Base-by-base conservation (phyloP, 2,113 vertebrate genomes). In the Scatophagus argus region DNA sequence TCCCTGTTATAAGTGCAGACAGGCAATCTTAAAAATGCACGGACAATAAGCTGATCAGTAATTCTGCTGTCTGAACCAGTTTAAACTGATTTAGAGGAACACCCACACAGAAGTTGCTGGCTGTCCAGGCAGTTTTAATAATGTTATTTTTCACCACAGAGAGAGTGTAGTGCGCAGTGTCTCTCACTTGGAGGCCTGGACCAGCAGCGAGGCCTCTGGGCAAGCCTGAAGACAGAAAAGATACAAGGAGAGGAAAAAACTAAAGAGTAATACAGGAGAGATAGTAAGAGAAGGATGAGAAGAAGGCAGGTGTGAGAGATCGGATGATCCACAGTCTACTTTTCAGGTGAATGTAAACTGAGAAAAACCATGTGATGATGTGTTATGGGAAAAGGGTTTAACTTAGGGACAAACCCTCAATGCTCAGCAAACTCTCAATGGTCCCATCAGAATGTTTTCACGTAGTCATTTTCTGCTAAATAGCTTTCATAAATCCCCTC, bases 171-270 rank as follows among this genome's bases (percentile, higher is more conserved):
- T 41, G 74, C 58, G 74, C 58, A 23, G 36, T 7, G 7, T 52
- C 61, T 84, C 69, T 55, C 52, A 62, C 60, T 43, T 39, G 56
- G 67, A 76, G 80, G 62, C 73, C 56, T 34, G 23, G 63, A 80
- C 87, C 77, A 25, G 63, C 54, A 21, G 86, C 62, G 36, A 87
- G 52, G 77, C 88, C 74, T 51, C 65, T 23, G 79, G 88, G 66
- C 25, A 36, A 70, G 79, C 90, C 86, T 47, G 59, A 71, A 77
- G 90, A 83, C 31, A 84, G 29, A 59, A 56, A 81, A 51, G 59
- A 59, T 29, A 52, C 11, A 25, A 8, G 54, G 31, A 29, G 29
- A 36, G 56, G 43, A 2, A 47, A 74, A 32, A 38, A 17, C 58
- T 3, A 39, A 23, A 62, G 39, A 32, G 12, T 38, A 21, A 74